Evolutionary conservation across 2,797 vertebrate genomes (phyloP), one percentile per base, ranked within the genome.

Genomic region (Poeciliopsis presidionis): DNA sequence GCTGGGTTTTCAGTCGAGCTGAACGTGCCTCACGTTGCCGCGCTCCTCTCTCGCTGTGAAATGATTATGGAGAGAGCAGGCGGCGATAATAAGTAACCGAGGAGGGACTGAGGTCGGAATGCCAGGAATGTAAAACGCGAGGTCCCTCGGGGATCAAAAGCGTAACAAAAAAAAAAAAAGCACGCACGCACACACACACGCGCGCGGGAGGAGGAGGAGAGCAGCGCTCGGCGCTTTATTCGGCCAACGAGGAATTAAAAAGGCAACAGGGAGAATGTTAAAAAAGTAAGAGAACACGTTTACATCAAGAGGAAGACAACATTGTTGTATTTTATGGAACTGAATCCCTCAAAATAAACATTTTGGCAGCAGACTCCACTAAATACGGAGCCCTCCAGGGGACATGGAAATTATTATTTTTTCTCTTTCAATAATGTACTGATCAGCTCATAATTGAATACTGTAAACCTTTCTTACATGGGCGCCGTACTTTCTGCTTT

Each of bases 91-190:
- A 95, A 95, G 94, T 93, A 94, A 95, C 95, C 89, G 95, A 93
- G 93, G 95, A 93, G 95, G 91, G 94, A 96, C 92, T 86, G 96
- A 94, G 94, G 89, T 92, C 92, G 97, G 96, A 97, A 98, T 98
- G 96, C 79, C 87, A 93, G 97, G 97, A 97, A 98, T 98, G 97
- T 92, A 88, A 96, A 95, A 96, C 96, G 96, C 96, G 96, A 96
- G 94, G 96, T 96, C 96, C 97, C 96, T 95, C 95, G 80, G 95
- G 96, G 96, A 97, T 96, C 97, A 96, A 95, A 95, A 90, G 95
- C 91, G 90, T 93, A 93, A 94, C 93, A 93, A 90, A 45, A 47
- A 51, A 43, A 11, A 14, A 1, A 30, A 7, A 46, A 5, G 5
- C 94, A 94, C 89, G 94, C 93, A 83, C 41, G 0, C 41, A 1